Evolutionary conservation across 2,113 vertebrate species (phyloP).

Genomic region (Antigone vipio): DNA sequence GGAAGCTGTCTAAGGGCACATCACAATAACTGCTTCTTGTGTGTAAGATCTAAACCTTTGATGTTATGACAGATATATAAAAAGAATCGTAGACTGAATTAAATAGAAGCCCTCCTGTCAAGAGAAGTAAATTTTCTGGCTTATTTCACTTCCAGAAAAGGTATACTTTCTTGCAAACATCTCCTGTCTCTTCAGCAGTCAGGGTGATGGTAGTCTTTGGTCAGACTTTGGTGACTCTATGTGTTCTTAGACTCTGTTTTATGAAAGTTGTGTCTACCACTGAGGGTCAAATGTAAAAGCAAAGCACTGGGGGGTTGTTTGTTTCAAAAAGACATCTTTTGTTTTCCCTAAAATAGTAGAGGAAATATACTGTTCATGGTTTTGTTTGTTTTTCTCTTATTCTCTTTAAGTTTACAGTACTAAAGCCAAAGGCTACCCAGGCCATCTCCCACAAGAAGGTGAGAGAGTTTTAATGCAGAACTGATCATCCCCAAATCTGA

Average conservation of each 20-base stretch:
- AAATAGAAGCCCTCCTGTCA: neutral
- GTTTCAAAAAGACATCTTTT: neutral
- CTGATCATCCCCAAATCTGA: neutral
- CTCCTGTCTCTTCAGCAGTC: neutral
- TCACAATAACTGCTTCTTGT: neutral
- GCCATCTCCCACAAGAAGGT: rapidly evolving
- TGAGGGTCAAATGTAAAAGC: neutral
- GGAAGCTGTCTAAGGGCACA: neutral
- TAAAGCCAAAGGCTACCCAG: neutral
- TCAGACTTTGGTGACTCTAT: neutral
- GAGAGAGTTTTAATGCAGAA: neutral
- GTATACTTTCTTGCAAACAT: neutral
- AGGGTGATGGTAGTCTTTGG: neutral
- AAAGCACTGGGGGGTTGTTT: neutral
- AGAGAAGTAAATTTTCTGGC: neutral
- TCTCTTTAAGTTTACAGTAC: neutral
- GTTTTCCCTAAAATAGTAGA: neutral
- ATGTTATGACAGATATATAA: neutral
- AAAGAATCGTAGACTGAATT: neutral
- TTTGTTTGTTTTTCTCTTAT: neutral
- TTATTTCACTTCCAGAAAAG: neutral
- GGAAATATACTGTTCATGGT: neutral
- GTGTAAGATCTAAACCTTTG: neutral
- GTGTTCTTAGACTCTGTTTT: neutral
- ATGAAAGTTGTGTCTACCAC: neutral